Percentiles rank a stretch among this genome's conserved stretches.
Evolutionary conservation across 2,797 vertebrate species (phyloP).

Genomic region (Mycteria americana): DNA sequence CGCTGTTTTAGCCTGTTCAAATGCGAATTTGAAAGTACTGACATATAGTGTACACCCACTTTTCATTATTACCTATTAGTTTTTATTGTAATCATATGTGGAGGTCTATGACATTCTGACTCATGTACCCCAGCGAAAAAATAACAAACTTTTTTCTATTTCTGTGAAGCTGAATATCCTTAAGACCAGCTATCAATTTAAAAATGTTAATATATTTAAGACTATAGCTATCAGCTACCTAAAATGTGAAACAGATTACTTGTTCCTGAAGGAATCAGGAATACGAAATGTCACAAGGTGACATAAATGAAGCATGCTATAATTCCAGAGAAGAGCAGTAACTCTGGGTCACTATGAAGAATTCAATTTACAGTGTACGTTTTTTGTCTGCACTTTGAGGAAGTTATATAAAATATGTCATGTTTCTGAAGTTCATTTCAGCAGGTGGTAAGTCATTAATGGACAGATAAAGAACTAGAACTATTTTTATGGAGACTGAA

Average conservation of each 20-base stretch:
- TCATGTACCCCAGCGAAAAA: rapidly evolving
- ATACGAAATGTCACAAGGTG: neutral
- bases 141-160: neutral
- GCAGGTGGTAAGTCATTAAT: neutral
- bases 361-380: neutral
- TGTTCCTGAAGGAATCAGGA: neutral
- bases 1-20: neutral
- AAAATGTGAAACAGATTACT: neutral
- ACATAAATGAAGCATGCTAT: neutral
- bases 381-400: neutral
- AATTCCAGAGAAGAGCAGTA: neutral
- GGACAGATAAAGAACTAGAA: neutral
- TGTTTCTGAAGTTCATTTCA: neutral
- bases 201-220: neutral
- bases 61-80: neutral
- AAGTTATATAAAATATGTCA: neutral
- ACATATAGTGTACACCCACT: neutral
- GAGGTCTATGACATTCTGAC: neutral
- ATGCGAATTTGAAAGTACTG: neutral
- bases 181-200: neutral
- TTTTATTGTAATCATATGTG: neutral
- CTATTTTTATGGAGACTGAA: neutral
- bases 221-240: neutral
- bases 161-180: neutral
- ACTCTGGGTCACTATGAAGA: neutral